These are phyloP conservation scores for Pelvicachromis taeniatus DNA, from an alignment of 2,113 vertebrate genomes.

Conservation along the genomic window DNA sequence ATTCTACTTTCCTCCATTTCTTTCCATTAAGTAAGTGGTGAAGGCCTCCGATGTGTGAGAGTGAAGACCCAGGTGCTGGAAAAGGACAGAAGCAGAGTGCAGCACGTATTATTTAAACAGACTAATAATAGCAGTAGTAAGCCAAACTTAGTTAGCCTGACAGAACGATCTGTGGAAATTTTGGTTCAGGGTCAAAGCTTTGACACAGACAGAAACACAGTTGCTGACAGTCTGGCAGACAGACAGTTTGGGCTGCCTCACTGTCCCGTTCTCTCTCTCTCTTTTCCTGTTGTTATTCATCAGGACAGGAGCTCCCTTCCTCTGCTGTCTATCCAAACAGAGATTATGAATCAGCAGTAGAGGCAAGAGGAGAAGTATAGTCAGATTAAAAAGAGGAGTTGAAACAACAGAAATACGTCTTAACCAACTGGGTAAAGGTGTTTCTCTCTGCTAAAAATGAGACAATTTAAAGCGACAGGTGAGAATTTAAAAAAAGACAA, in stretches of 20 bases:
- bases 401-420: background rate
- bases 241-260: constrained; percentile 33
- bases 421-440: background rate
- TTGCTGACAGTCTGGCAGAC: constrained; percentile 46
- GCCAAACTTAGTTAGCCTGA: constrained; percentile 26
- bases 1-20: background rate
- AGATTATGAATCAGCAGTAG: constrained; percentile 42
- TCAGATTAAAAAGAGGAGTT: background rate
- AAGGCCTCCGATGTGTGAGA: background rate
- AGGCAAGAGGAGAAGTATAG: background rate
- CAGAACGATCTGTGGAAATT: constrained; percentile 37
- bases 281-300: constrained; percentile 43
- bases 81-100: constrained; percentile 16
- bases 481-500: background rate
- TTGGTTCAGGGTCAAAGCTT: constrained; percentile 18
- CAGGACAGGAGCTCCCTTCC: constrained; percentile 47
- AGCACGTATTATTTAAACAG: constrained; percentile 16
- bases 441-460: background rate
- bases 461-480: constrained; percentile 5
- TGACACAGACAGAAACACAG: constrained; percentile 47
- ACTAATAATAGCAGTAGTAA: constrained; percentile 24
- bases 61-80: constrained; percentile 30
- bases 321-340: constrained; percentile 44
- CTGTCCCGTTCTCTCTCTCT: background rate
- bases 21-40: constrained; percentile 10